Base-by-base conservation (phyloP, 2,797 vertebrate genomes). In the Catharus ustulatus region DNA sequence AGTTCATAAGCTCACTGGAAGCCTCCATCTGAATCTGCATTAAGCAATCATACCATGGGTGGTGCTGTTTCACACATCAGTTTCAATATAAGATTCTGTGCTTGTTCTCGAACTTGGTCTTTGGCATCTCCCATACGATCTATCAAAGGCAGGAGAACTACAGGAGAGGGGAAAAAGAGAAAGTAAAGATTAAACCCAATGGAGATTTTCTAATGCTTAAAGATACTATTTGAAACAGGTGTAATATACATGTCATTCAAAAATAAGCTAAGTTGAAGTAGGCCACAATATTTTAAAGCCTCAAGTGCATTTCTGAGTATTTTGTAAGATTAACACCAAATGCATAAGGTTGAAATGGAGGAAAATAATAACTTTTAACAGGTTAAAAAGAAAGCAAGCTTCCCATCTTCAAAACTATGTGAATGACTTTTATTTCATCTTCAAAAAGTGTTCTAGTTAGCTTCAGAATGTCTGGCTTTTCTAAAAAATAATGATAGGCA, bases 101-200 rank as follows among this genome's bases (percentile, higher is more conserved):
- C 98, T 98, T 99, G 99, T 58, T 99, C 99, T 95, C 99, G 98
- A 96, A 99, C 99, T 97, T 99, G 99, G 97, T 99, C 99, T 98
- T 99, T 99, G 81, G 98, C 97, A 96, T 99, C 99, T 77, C 99
- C 99, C 97, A 99, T 98, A 89, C 99, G 98, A 98, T 99, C 99
- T 97, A 99, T 98, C 96, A 99, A 98, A 80, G 98, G 98, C 94
- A 98, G 97, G 67, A 99, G 93, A 94, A 99, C 99, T 99, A 88
- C 16, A 63, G 11, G n/a, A 89, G 14, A 46, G 9, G 17, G 12
- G 2, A 5, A 16, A 52, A 36, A 29, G 14, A 77, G 17, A 43
- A 74, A 54, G 16, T 5, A 40, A 59, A 24, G 0, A 91, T 81
- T 62, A 86, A 86, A 34, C 3, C 6, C 42, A 74, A 3, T 49